Conservation (phyloP, 30 jellyfish, hydroid and myxozoan species). For the Turritopsis dohrnii region DNA sequence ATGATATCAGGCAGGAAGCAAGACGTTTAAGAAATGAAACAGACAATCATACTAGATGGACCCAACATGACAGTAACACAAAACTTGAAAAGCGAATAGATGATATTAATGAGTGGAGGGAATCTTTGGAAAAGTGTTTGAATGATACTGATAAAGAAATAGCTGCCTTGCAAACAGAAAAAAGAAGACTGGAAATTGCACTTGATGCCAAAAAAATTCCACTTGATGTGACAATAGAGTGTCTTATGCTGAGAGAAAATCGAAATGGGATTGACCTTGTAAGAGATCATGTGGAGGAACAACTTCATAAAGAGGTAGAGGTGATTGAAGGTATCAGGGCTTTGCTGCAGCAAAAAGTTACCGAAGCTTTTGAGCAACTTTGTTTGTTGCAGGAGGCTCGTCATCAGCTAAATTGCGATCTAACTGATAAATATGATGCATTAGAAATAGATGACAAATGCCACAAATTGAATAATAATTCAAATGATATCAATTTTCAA, state of each 20-base stretch:
- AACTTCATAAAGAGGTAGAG: conserved; percentile 90
- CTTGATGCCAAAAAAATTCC: conserved; percentile 73
- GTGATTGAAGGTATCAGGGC: conserved; percentile 85
- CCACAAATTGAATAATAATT: conserved; percentile 58
- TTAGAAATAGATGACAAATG: conserved; percentile 68
- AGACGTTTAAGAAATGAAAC: conserved; percentile 86
- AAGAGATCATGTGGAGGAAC: conserved; percentile 82
- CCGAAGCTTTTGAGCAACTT: conserved; percentile 89
- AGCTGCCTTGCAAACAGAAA: conserved; percentile 59
- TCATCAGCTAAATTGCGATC: conserved; percentile 80
- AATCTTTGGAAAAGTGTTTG: conserved; percentile 68
- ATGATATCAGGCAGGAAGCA: conserved; percentile 79
- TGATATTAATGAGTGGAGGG: conserved; percentile 83
- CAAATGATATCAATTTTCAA: conserved; percentile 50
- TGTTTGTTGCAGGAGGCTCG: conserved; percentile 85
- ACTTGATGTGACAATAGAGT: conserved; percentile 83
- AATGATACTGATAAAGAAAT: conserved; percentile 69
- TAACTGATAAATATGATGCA: conserved; percentile 75
- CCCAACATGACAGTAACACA: conserved; percentile 83
- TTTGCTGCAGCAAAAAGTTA: conserved; percentile 70
- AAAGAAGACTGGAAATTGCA: conserved; percentile 68
- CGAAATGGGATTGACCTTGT: conserved; percentile 82
- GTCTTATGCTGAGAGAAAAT: conserved; percentile 85
- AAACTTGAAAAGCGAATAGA: conserved; percentile 83
- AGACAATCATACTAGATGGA: conserved; percentile 92